Evolutionary conservation across 2,113 vertebrate genomes (phyloP), one percentile per base, ranked within the genome.

Genomic region (Danionella cerebrum): DNA sequence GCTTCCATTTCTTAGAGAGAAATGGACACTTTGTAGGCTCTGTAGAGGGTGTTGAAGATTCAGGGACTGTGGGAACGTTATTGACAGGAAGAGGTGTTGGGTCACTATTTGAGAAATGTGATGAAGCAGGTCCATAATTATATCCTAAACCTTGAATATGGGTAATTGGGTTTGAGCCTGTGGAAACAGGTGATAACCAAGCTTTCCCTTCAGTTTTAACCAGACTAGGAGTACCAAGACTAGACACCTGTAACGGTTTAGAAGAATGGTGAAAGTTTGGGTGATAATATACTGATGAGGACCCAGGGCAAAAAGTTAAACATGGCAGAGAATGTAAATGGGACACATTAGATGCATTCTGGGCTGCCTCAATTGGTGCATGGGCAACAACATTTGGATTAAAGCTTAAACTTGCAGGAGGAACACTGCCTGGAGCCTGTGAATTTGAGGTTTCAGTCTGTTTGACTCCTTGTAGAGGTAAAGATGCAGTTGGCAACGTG

Each of bases 211-310:
- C 1, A 62, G 11, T 3, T 16, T 48, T 9, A 22, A n/a, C 21
- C 9, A 2, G n/a, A 24, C 14, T 31, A 10, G 36, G 3, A 25
- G 14, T 4, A 8, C 2, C 22, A 35, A 19, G 9, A 6, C 18
- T 31, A 66, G 27, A 31, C 2, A 6, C 10, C 21, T n/a, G 19
- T n/a, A 33, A 21, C 12, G 27, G 8, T 18, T 78, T 73, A 33
- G 72, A 2, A 69, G 79, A 12, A 55, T 82, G 73, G 67, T 83
- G 77, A 11, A 79, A 10, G 69, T 82, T 75, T 48, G 85, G 80
- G 4, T 88, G 83, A 68, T 83, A 81, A 29, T 79, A 80, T 19
- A 78, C 2, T 18, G 83, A 70, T 70, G 83, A 75, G 21, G 35
- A 22, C 12, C 36, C n/a, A 25, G 65, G 69, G 51, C 84, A 87